Conservation (phyloP, 23 tunicate species). For the Ciona savignyi region DNA sequence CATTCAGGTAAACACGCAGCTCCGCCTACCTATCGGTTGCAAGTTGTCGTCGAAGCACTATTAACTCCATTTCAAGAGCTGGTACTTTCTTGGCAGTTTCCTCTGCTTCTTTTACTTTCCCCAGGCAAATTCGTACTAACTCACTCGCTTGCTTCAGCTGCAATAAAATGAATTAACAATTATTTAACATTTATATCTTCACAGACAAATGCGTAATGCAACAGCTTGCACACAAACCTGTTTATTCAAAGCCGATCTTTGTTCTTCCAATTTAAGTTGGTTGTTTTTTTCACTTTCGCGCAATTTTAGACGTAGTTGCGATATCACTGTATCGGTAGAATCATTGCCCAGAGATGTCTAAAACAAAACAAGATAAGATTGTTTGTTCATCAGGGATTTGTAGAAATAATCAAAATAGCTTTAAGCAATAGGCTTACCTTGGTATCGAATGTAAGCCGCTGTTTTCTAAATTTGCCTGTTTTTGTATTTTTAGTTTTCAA, state of each 20-base stretch:
- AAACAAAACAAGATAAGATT: too few relatives aligned
- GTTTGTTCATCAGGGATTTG: too few relatives aligned
- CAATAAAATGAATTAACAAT: neutral
- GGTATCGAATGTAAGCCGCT: neutral
- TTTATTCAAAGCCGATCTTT: neutral
- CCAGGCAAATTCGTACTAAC: slow-evolving; percentile 19
- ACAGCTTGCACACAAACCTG: neutral
- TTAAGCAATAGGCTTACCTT: neutral
- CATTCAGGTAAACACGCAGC: too few relatives aligned
- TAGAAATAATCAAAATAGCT: too few relatives aligned
- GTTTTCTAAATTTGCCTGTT: neutral
- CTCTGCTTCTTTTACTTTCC: slow-evolving; percentile 31
- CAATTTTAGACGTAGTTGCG: neutral
- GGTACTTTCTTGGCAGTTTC: slow-evolving; percentile 7
- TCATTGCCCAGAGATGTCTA: neutral
- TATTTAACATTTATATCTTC: neutral
- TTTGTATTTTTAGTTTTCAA: neutral
- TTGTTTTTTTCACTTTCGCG: neutral
- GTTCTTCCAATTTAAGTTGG: neutral
- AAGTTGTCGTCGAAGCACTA: slow-evolving; percentile 19
- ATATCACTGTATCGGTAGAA: neutral
- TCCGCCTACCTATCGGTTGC: slow-evolving; percentile 10
- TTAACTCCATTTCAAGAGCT: slow-evolving; percentile 26
- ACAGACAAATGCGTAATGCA: too few relatives aligned
- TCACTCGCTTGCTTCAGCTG: slow-evolving; percentile 22